Conservation (phyloP, 2,113 vertebrate species). For the Rutilus rutilus region DNA sequence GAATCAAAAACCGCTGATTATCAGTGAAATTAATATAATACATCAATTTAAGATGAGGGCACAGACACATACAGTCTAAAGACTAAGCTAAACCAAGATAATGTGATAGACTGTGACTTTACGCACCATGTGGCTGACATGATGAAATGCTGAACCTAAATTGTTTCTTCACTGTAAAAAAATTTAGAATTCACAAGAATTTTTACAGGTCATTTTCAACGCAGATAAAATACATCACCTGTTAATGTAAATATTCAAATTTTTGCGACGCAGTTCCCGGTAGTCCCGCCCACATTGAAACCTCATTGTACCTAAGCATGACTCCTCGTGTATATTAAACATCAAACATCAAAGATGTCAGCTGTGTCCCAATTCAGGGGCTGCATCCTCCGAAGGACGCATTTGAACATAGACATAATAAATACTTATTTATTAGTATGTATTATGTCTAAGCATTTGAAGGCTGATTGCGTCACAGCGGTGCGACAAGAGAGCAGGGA, state of each 20-base stretch:
- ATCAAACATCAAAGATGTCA: too few species aligned
- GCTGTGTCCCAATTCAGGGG: too few species aligned
- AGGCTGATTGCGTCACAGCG: too few species aligned
- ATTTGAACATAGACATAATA: too few species aligned
- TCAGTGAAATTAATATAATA: background rate
- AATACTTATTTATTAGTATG: too few species aligned
- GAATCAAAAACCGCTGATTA: constrained; percentile 1
- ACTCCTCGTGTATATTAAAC: too few species aligned
- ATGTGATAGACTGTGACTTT: background rate
- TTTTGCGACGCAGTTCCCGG: too few species aligned
- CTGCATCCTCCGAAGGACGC: too few species aligned
- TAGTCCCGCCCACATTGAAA: too few species aligned
- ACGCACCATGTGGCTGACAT: background rate
- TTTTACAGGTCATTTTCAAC: background rate
- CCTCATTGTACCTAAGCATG: too few species aligned
- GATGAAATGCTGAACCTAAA: background rate
- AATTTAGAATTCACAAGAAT: background rate
- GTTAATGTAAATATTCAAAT: background rate
- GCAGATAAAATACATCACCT: background rate
- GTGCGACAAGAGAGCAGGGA: too few species aligned
- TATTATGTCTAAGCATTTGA: too few species aligned
- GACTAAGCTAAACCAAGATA: constrained; percentile 5
- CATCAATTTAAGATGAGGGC: background rate
- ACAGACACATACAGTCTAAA: background rate
- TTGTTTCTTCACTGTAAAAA: background rate